phyloP scores from a whole-genome alignment of 1,140 invertebrate genomes.

The Asbolus verrucosus region DNA sequence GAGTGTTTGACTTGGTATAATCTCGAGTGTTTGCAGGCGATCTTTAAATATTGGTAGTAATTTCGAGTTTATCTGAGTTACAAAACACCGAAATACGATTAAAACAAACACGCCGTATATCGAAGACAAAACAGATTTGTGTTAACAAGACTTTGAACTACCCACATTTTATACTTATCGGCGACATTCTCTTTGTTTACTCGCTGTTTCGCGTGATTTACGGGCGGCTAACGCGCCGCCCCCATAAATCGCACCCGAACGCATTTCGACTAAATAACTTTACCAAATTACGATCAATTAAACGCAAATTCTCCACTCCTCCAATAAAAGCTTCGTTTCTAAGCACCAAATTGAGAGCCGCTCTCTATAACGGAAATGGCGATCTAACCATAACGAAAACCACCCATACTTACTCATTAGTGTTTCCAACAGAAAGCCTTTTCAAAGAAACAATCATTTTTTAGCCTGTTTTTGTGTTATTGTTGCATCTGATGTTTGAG shows the following conservation, averaged over 20 bases:
- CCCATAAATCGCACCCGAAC: background rate
- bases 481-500: too few species aligned
- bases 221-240: slow-evolving; percentile 1
- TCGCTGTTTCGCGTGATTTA: slow-evolving; percentile 34
- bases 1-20: slow-evolving; percentile 34
- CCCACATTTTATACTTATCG: slow-evolving; percentile 37
- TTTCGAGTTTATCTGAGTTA: background rate
- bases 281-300: slow-evolving; percentile 8
- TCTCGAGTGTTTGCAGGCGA: slow-evolving; percentile 35
- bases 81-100: slow-evolving; percentile 37
- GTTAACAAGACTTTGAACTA: slow-evolving; percentile 39
- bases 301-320: background rate
- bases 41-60: slow-evolving; percentile 35
- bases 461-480: too few species aligned
- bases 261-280: slow-evolving; percentile 10
- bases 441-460: too few species aligned
- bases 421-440: too few species aligned
- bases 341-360: background rate
- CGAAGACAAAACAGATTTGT: slow-evolving; percentile 37
- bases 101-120: slow-evolving; percentile 39
- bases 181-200: slow-evolving; percentile 37
- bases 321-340: background rate
- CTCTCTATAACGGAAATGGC: background rate
- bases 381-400: too few species aligned
- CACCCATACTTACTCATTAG: too few species aligned